These are phyloP conservation scores for Choloepus didactylus DNA, from an alignment of 2,797 vertebrate genomes.

Conservation along the genomic window DNA sequence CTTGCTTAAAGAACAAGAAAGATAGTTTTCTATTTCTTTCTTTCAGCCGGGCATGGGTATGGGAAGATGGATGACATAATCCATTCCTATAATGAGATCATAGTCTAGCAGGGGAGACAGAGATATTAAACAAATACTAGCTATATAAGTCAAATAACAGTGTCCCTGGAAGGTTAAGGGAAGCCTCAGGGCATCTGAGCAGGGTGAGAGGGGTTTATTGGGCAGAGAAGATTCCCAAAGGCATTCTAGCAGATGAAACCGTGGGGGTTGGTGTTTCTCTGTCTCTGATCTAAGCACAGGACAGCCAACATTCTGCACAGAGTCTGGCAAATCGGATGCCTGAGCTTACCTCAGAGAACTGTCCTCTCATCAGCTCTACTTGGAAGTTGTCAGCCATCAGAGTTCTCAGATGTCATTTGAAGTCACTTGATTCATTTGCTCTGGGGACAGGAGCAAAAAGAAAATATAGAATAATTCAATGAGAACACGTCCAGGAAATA, in stretches of 20 bases:
- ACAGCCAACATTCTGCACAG: background rate
- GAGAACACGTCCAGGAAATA: conserved; percentile 72
- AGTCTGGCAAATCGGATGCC: background rate
- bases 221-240: background rate
- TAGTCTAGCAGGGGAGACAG: background rate
- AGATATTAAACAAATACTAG: background rate
- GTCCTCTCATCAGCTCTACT: background rate
- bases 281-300: background rate
- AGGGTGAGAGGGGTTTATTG: background rate
- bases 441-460: conserved; percentile 61
- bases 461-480: conserved; percentile 72
- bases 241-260: background rate
- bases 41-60: background rate
- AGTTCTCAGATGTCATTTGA: conserved; percentile 23
- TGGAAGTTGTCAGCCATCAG: background rate
- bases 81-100: background rate
- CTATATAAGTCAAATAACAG: background rate
- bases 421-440: conserved; percentile 71
- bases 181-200: background rate
- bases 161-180: background rate
- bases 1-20: background rate
- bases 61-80: background rate
- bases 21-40: conserved; percentile 20
- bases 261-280: background rate
- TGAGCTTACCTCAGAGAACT: background rate